These are phyloP conservation scores for Todiramphus saurophagus DNA, from an alignment of 2,113 vertebrate species.

Conservation along the genomic window DNA sequence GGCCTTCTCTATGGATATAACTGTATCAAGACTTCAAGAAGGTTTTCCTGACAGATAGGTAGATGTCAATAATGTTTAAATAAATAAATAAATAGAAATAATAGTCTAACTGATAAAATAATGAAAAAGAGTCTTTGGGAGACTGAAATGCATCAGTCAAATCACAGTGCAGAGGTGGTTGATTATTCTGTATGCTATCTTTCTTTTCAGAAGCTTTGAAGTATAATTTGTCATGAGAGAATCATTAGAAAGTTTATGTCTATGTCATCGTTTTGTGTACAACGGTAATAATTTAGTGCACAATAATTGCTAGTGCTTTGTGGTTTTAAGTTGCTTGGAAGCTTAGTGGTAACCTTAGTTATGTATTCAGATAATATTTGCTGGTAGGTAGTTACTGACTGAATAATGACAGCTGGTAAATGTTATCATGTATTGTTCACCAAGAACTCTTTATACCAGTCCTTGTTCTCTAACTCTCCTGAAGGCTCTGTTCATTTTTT, in stretches of 20 bases:
- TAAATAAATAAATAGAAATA: background rate
- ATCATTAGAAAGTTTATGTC: background rate
- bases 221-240: background rate
- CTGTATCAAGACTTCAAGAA: background rate
- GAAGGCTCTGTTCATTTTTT: background rate
- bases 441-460: background rate
- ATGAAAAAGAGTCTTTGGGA: background rate
- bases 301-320: background rate
- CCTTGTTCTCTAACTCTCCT: background rate
- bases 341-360: background rate
- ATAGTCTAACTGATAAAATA: background rate
- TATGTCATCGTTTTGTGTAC: background rate
- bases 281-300: background rate
- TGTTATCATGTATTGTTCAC: background rate
- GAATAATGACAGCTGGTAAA: background rate
- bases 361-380: background rate
- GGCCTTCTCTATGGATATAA: background rate
- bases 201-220: background rate
- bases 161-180: background rate
- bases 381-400: background rate
- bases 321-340: background rate
- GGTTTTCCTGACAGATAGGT: background rate
- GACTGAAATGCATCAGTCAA: background rate
- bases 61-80: background rate
- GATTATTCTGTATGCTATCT: background rate